Percentiles rank a stretch among this genome's conserved stretches.
These are phyloP conservation scores for Imbricaverruca yamaguchii DNA, from an alignment of 2,888 invertebrate species.

Conservation along the genomic window DNA sequence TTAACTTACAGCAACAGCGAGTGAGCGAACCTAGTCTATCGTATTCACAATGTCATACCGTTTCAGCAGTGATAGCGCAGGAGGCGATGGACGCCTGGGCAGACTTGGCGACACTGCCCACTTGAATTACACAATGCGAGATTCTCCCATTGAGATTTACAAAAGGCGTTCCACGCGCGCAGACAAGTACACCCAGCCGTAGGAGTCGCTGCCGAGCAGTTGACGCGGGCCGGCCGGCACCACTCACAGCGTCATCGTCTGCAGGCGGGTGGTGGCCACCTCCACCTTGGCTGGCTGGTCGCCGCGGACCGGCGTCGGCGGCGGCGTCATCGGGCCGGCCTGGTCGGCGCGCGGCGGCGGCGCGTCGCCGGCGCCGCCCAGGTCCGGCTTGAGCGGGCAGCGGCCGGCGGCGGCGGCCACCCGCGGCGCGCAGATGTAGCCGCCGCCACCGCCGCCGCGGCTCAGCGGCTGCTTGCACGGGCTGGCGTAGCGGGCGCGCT, in stretches of 20 bases:
- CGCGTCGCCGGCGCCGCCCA: not conserved
- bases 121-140: not conserved
- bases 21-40: conserved; percentile 5
- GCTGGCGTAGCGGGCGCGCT: conserved; percentile 17
- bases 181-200: not conserved
- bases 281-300: conserved; percentile 18
- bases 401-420: not conserved
- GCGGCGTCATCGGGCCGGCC: conserved; percentile 2
- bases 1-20: not conserved
- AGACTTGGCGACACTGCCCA: not conserved
- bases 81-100: not conserved
- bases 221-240: not conserved
- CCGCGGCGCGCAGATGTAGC: conserved; percentile 16
- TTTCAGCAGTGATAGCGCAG: not conserved
- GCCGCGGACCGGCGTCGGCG: conserved; percentile 3
- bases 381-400: not conserved
- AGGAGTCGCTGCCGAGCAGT: not conserved
- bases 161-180: not conserved
- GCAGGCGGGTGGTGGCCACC: not conserved
- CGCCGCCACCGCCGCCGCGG: not conserved
- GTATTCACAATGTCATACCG: conserved; percentile 8
- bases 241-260: conserved; percentile 16
- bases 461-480: conserved; percentile 13
- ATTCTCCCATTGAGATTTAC: not conserved
- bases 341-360: not conserved